phyloP scores from a whole-genome alignment of 2,888 invertebrate genomes.

The Andrena minutula region DNA sequence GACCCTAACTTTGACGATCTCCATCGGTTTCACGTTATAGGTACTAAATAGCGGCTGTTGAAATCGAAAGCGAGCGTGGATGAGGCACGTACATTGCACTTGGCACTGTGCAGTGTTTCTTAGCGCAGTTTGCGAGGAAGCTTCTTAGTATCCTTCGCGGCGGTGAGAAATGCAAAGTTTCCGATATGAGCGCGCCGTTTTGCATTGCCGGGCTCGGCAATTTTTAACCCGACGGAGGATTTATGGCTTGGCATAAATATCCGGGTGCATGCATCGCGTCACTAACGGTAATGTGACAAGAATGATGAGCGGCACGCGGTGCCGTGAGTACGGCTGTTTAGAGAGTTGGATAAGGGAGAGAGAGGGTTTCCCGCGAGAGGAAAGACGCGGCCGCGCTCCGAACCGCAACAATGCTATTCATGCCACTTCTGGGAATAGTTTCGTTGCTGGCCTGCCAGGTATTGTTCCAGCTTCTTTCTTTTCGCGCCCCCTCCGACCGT shows the following conservation, averaged over 20 bases:
- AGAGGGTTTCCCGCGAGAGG: slow-evolving; percentile 2
- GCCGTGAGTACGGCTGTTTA: slow-evolving; percentile 41
- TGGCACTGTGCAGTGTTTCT: too few species aligned
- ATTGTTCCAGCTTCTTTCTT: slow-evolving; percentile 39
- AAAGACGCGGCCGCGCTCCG: slow-evolving; percentile 27
- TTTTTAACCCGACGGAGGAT: slow-evolving; percentile 39
- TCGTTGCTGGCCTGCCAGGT: slow-evolving; percentile 40
- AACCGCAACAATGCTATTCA: slow-evolving; percentile 64
- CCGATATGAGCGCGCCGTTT: too few species aligned
- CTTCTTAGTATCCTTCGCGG: too few species aligned
- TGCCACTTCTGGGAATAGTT: slow-evolving; percentile 63
- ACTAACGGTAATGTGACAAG: slow-evolving; percentile 44
- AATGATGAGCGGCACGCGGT: slow-evolving; percentile 35
- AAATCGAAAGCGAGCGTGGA: too few species aligned
- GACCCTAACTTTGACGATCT: too few species aligned
- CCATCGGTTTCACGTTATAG: too few species aligned
- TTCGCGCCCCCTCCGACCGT: background rate
- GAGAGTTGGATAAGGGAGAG: slow-evolving; percentile 20
- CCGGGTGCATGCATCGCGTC: background rate
- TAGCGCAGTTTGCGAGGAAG: too few species aligned
- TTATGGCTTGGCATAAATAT: slow-evolving; percentile 34
- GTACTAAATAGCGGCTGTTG: too few species aligned
- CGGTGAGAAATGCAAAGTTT: too few species aligned
- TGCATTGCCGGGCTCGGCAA: background rate
- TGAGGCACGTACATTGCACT: too few species aligned